Base-by-base conservation (phyloP, 2,888 invertebrate species). In the Dicycla oo region DNA sequence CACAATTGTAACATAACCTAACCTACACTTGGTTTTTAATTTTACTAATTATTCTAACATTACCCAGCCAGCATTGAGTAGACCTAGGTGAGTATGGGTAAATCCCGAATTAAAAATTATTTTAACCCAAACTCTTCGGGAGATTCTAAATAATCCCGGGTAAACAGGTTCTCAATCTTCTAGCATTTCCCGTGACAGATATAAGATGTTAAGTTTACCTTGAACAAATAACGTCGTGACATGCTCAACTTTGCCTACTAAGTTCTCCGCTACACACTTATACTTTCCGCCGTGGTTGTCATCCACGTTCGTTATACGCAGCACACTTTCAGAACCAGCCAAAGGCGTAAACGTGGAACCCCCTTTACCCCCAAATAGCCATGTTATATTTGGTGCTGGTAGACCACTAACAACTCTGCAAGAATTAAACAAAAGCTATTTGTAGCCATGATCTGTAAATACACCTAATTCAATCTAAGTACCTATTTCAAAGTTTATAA, bases 231-330 rank as follows among this genome's bases (percentile, higher is more conserved):
- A 65, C 23, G 53, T 61, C 18, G 61, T 75, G 8, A 72, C 20
- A 13, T 76, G 79, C 23, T 79, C 76, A 56, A 26, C 53, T 23
- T 58, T 62, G 26, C 67, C 69, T 8, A 18, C 49, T 11, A 0
- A 30, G 34, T 82, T 82, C 13, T 62, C 53, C n/a, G 73, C 82
- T 2, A 82, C 23, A 63, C 82, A 82, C 23, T 76, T 82, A 40
- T 82, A 82, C 20, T 56, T 47, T 18, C 82, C 82, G 3, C 43
- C 71, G 40, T 82, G 57, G 57, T 63, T 62, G 20, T 40, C 15
- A 4, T 47, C 56, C 13, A 72, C 73, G 4, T 38, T 69, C 5
- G 40, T 40, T 47, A 81, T 30, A 40, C 60, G 75, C 20, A 75
- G 23, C 38, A 75, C 53, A 40, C 23, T 66, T 23, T 69, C 60